Evolutionary conservation across 2,888 invertebrate genomes (phyloP).

Genomic region (Dryococelus australis): DNA sequence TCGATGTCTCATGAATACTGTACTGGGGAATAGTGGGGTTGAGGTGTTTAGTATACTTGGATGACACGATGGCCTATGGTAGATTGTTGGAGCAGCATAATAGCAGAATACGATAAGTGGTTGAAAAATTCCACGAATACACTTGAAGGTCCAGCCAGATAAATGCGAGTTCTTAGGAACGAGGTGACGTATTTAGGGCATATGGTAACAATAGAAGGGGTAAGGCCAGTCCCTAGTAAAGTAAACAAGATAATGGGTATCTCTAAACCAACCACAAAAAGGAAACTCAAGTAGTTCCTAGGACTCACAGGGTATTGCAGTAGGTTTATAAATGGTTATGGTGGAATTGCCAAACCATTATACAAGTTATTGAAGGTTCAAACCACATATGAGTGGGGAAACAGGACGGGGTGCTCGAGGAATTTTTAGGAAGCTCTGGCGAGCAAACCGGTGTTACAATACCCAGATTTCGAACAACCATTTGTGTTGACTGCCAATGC

Average conservation of each 20-base stretch:
- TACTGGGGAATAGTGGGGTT: neutral
- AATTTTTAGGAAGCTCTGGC: no score
- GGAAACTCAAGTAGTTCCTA: neutral
- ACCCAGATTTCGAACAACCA: constrained; percentile 47
- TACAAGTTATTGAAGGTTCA: no score
- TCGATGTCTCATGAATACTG: constrained; percentile 29
- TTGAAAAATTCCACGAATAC: constrained; percentile 18
- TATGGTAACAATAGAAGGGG: constrained; percentile 31
- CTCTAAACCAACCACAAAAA: neutral
- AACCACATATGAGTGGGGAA: no score
- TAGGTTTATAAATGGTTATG: no score
- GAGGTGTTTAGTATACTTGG: constrained; percentile 46
- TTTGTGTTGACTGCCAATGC: constrained; percentile 55
- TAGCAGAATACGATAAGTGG: no score
- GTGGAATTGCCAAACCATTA: no score
- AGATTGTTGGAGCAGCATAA: neutral
- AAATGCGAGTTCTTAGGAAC: constrained; percentile 40
- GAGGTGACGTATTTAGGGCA: constrained; percentile 33
- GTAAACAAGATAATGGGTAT: neutral
- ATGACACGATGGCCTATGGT: constrained; percentile 43
- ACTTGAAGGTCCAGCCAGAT: constrained; percentile 32
- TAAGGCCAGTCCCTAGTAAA: constrained; percentile 34
- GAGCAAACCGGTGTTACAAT: constrained; percentile 36
- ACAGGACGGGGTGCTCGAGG: no score
- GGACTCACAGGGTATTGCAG: neutral